Base-by-base conservation (phyloP, 92 coral and sea anemone genomes). In the Porites cylindrica region DNA sequence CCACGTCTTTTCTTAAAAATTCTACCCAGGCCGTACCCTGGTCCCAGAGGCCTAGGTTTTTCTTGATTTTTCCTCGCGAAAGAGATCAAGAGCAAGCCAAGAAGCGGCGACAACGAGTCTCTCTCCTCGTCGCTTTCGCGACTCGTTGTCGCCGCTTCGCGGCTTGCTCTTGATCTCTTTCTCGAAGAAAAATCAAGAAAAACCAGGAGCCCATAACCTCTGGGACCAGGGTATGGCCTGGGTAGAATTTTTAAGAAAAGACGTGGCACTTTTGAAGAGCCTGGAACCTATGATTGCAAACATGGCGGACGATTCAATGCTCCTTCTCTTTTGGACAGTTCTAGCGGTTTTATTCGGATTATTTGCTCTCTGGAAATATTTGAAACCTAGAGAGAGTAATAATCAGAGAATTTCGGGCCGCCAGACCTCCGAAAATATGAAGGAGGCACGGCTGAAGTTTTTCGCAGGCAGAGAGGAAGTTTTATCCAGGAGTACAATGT, bases 291-390 rank as follows among this genome's bases (percentile, higher is more conserved):
- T 19, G 38, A 66, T 71, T 69, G 62, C 38, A 54, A 91, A 96
- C 72, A 95, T 93, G 98, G 98, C 94, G 94, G 98, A 92, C 79
- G 93, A 92, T 54, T 43, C 78, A 43, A 70, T 82, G 16, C 80
- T 93, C 54, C 73, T 95, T 24, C 79, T 90, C 17, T 24, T 93
- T 52, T 92, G 95, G 97, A 86, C 95, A 19, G 77, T 75, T 83
- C 73, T 93, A 5, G 92, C 88, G 1, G 86, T 92, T 29, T 32
- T 95, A 19, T 87, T 90, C 24, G 82, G 84, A 50, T 56, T 91
- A n/a, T 88, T 90, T 76, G 82, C 78, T 71, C 79, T 92, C 79
- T 93, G 99, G 98, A 95, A 90, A 79, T 89, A 92, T 83, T 72
- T 84, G 20, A 88, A 79, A 85, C 43, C 82, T 1, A 85, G 79